Evolutionary conservation across 1,140 invertebrate species (phyloP), one percentile per base, ranked within the genome.

Genomic region (Eriosoma lanigerum): DNA sequence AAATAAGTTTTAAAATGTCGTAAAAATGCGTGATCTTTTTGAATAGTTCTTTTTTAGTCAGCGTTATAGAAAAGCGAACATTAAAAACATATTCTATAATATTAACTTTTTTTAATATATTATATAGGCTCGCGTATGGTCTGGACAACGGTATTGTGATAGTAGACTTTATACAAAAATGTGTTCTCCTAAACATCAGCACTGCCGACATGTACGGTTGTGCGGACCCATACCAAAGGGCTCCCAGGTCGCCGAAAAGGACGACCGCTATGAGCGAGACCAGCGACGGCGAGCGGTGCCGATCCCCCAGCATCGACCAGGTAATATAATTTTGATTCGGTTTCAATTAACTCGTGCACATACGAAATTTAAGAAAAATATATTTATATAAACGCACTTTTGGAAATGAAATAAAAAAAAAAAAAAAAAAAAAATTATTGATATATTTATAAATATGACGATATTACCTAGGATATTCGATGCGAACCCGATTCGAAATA

Each of bases 91-190:
- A n/a, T n/a, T n/a, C n/a, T n/a, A n/a, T n/a, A n/a, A n/a, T n/a
- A n/a, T n/a, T n/a, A n/a, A n/a, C n/a, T n/a, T n/a, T n/a, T n/a
- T n/a, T n/a, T n/a, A n/a, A n/a, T n/a, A n/a, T n/a, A n/a, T n/a
- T n/a, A n/a, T n/a, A n/a, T n/a, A 98, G 96, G 85, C 90, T 99
- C 90, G 94, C 96, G 82, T 98, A 98, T 89, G 97, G 97, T 84
- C 97, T 96, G 86, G 96, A 98, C 87, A 92, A 92, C 82, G 96
- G 96, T 82, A 87, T 98, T 84, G 95, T 96, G 84, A 92, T 98
- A 86, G 91, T 98, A 84, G 97, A 99, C 89, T 93, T 96, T 86
- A 89, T 96, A 84, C 96, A 97, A 87, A 96, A 95, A 88, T 90
- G 91, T 81, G 93, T 93, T 86, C 89, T 98, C 82, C 88, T 96